These are phyloP conservation scores for Labia minor DNA, from an alignment of 2,888 invertebrate genomes.

Conservation along the genomic window DNA sequence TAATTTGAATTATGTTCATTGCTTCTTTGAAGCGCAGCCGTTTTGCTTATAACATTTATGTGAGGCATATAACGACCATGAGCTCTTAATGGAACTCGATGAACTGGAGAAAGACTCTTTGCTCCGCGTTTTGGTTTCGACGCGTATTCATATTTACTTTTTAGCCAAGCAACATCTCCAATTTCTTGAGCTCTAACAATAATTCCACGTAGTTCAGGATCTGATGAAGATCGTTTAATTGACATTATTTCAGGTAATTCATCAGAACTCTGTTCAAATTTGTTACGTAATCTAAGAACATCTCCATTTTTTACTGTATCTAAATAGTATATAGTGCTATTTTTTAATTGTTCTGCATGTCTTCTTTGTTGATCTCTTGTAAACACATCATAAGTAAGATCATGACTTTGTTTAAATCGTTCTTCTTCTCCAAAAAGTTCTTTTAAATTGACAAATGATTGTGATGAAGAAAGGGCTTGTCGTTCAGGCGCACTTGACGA, in stretches of 20 bases:
- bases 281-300: conserved; percentile 63
- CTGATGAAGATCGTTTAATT: conserved; percentile 57
- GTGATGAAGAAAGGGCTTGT: conserved; percentile 39
- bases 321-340: conserved; percentile 41
- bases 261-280: conserved; percentile 57
- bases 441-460: conserved; percentile 62
- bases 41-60: conserved; percentile 81
- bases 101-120: conserved; percentile 51
- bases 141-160: conserved; percentile 48
- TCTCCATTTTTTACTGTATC: conserved; percentile 64
- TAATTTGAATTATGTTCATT: conserved; percentile 38
- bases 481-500: conserved; percentile 13
- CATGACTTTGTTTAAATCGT: conserved; percentile 18
- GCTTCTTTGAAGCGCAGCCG: conserved; percentile 53
- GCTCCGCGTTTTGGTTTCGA: conserved; percentile 41
- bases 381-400: neutral
- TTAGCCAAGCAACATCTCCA: conserved; percentile 50
- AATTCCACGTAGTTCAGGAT: conserved; percentile 52
- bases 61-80: conserved; percentile 75
- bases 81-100: conserved; percentile 48
- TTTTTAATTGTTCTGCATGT: neutral
- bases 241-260: conserved; percentile 39
- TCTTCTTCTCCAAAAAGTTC: conserved; percentile 71
- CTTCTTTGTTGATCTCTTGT: neutral
- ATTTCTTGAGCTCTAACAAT: conserved; percentile 41